Base-by-base conservation (phyloP, 1,140 invertebrate genomes). In the Lysiphlebus fabarum region DNA sequence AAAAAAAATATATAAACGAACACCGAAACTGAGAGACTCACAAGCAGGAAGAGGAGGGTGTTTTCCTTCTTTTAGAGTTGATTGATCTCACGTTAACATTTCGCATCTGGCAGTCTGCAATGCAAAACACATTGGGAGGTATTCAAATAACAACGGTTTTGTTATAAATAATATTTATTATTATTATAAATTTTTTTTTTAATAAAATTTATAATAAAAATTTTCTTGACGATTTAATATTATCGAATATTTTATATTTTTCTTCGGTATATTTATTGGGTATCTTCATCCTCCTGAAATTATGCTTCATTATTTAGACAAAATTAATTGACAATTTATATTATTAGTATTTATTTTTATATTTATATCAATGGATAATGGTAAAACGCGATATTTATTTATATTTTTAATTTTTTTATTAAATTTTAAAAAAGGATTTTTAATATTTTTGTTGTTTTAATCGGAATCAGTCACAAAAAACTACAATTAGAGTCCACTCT, bases 81-180 rank as follows among this genome's bases (percentile, higher is more conserved):
- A 85, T 84, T 83, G 85, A 85, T 85, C 85, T 86, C 82, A 84
- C 84, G 82, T 85, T 86, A 83, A 85, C 84, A 87, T 86, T 86
- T 82, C 85, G 84, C 84, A 84, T 84, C 83, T 86, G 84, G 84
- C 82, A 86, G 83, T 86, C 85, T 86, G 84, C 84, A 87, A 87
- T 85, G 82, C 72, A 80, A 79, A 79, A 78, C 75, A 77, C 69
- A 78, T 78, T 76, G 76, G 75, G 79, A 79, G 77, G 72, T 72
- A 38, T 51, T 79, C 74, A 78, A 77, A 74, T 37, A 51, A 51
- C 72, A 77, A 76, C 74, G 72, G 70, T 66, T 44, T 60, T 60
- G 49, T 47, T 65, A 62, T 63, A 58, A 62, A 62, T 62, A 64
- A 63, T 56, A 57, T 64, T 5, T 36, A 51, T 49, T 10, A 14